These are phyloP conservation scores for Caenorhabditis sp. DNA, from an alignment of 2,888 invertebrate species.

Conservation along the genomic window DNA sequence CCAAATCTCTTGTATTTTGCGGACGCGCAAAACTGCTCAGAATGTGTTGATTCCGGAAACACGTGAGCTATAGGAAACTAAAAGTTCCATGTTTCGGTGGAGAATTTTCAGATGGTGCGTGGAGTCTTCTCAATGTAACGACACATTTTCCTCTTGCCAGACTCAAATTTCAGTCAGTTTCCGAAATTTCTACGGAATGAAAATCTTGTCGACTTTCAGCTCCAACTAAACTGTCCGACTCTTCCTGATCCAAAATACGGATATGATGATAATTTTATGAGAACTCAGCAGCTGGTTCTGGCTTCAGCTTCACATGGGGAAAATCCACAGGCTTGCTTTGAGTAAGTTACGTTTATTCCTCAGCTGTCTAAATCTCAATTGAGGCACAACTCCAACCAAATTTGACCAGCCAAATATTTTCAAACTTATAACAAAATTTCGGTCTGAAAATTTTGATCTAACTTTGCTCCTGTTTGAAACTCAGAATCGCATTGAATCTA, in stretches of 20 bases:
- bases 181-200: not conserved
- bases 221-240: constrained; percentile 36
- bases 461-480: not conserved
- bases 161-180: constrained; percentile 14
- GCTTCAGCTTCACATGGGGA: constrained; percentile 41
- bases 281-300: constrained; percentile 31
- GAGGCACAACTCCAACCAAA: no score
- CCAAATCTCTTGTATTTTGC: not conserved
- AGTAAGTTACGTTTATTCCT: constrained; percentile 41
- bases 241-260: constrained; percentile 13
- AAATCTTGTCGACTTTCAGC: not conserved
- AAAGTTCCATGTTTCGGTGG: not conserved
- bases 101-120: constrained; percentile 33
- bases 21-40: constrained; percentile 24
- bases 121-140: constrained; percentile 25
- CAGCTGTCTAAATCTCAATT: not conserved
- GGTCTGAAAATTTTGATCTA: no score
- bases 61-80: constrained; percentile 2
- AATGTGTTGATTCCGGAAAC: constrained; percentile 2
- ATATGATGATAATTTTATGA: constrained; percentile 51
- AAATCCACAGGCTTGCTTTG: constrained; percentile 51
- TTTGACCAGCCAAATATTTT: no score
- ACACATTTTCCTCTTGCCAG: not conserved
- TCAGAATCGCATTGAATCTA: not conserved
- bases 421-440: no score